A percentile compares a stretch with the other conserved stretches of the same genome.
Conservation (phyloP, 2,113 vertebrate genomes). For the Corythoichthys haematopterus region DNA sequence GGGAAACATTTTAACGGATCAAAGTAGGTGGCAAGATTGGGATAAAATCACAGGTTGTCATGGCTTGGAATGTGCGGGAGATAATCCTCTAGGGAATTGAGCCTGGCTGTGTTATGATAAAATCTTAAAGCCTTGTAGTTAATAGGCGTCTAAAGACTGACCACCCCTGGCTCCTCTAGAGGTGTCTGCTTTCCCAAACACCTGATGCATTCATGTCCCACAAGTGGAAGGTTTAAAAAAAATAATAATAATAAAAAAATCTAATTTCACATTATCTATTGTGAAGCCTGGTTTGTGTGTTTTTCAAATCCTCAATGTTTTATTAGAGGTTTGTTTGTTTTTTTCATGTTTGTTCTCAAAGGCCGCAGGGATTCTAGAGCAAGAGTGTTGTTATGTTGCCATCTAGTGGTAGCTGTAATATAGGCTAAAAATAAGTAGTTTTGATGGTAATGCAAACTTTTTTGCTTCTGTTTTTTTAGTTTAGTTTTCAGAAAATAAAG, state of each 20-base stretch:
- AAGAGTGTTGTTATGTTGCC: constrained; percentile 42
- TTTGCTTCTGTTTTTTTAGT: background rate
- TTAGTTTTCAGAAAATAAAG: background rate
- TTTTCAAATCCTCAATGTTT: constrained; percentile 1
- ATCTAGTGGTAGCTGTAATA: constrained; percentile 50
- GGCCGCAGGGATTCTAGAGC: background rate
- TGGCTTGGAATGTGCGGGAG: constrained; percentile 16
- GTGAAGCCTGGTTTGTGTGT: background rate
- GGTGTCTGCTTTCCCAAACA: constrained; percentile 22
- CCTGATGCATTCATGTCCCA: constrained; percentile 26
- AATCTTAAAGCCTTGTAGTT: constrained; percentile 51
- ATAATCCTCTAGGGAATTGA: constrained; percentile 48
- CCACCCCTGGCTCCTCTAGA: constrained; percentile 22
- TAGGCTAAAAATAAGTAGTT: background rate
- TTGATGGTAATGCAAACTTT: background rate
- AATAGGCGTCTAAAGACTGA: constrained; percentile 53
- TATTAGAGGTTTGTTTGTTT: constrained; percentile 9
- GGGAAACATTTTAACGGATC: background rate
- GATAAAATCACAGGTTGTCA: constrained; percentile 30
- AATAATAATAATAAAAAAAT: constrained; percentile 19
- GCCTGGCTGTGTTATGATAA: constrained; percentile 44
- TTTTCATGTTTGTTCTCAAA: constrained; percentile 10
- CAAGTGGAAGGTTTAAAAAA: constrained; percentile 3
- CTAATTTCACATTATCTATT: background rate
- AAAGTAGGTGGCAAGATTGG: background rate